Base-by-base conservation (phyloP, 2,888 invertebrate genomes). In the Drosophila nr. perissopoda region DNA sequence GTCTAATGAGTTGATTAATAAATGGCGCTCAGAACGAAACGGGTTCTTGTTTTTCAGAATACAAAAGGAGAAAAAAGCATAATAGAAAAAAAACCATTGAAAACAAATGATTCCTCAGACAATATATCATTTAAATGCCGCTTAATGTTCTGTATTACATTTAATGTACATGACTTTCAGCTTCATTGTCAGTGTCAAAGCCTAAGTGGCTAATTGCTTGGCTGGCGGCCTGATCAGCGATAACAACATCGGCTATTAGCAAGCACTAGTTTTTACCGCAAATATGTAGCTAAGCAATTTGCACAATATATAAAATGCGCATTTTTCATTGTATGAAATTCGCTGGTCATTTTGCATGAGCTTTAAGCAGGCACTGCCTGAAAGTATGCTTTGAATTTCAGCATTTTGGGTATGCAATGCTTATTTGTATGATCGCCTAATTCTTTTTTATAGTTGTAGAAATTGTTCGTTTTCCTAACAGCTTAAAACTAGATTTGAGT, bases 101-200 rank as follows among this genome's bases (percentile, higher is more conserved):
- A 10, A 42, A 62, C 58, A 67, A 61, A 27, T 21, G 61, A 51
- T 52, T 16, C 45, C 42, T 62, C 49, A 56, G 49, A 62, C 57
- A 59, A 66, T 40, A 65, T 38, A 59, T 25, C 18, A 33, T 51
- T 51, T 60, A 63, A 53, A 27, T 36, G 45, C 53, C 45, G 58
- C 51, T 53, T 49, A 70, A 67, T 65, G 38, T 38, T 63, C 36
- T 58, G 45, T 34, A 62, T 40, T 54, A 11, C 34, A 51, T 51
- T 63, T 27, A 13, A 61, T 42, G 74, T 45, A 70, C 70, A 61
- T 70, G 74, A 69, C 62, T 38, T 58, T 64, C 49, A 45, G 29
- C 6, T 25, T 53, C 72, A 80, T 65, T 71, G 80, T 27, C 76
- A 78, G 61, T 61, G 76, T 60, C 74, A 74, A 73, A 73, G 57